Base-by-base conservation (phyloP, 2,888 invertebrate genomes). In the Dyspetes luteomarginatus region DNA sequence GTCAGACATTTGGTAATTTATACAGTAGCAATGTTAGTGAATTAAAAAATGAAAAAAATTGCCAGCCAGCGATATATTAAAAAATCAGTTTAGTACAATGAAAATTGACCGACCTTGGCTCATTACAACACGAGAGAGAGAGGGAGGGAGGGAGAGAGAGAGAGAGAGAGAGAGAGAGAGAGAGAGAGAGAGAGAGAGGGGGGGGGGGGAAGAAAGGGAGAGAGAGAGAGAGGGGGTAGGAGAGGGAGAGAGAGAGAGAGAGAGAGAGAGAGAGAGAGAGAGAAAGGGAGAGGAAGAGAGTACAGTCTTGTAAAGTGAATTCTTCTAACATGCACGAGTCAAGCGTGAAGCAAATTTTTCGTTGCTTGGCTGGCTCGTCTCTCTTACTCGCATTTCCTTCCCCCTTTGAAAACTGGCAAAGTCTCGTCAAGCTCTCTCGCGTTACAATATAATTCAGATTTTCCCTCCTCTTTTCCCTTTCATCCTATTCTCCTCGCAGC, bases 321-420 rank as follows among this genome's bases (percentile, higher is more conserved):
- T 52, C 48, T 69, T 52, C 48, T 48, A 56, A 72, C 60, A 65
- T 50, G 41, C 28, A 50, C 50, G 58, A 78, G 72, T 72, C 67
- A 74, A 64, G 67, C 30, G 56, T 62, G 74, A 74, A 64, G 74
- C 41, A 69, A 74, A 79, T 69, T 73, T 50, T 36, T 41, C 28
- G 50, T 7, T 64, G 68, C 64, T 64, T 26, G 36, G 41, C 74
- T 45, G 26, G 64, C 58, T 48, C 55, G 45, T n/a, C 19, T 24
- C 17, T 26, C 12, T 7, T 1, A n/a, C 9, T 52, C n/a, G 26
- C 24, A 12, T 55, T 15, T n/a, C 68, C 60, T 19, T 7, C n/a
- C 26, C n/a, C 26, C 19, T 22, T 43, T 48, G 36, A 30, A 68
- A 45, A 30, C 64, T 4, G 22, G 12, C 26, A 7, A 30, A 45